Percentiles rank a stretch among this genome's conserved stretches.
These are phyloP conservation scores for Pogonognathellus flavescens DNA, from an alignment of 1,140 invertebrate species.

Conservation along the genomic window DNA sequence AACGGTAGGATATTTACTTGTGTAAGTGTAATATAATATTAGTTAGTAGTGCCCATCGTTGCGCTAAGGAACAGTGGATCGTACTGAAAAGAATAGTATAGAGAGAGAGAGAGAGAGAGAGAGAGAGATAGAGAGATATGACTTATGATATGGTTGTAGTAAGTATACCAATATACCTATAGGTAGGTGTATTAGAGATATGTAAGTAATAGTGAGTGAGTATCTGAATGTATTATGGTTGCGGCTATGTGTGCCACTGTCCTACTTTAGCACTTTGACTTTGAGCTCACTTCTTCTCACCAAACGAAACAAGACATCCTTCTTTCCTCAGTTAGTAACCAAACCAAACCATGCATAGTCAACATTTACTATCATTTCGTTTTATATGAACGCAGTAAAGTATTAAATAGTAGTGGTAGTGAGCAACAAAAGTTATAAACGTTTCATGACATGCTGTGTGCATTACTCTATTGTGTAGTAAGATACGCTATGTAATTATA, in stretches of 20 bases:
- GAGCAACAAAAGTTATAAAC: not conserved
- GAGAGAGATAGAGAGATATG: too few species aligned
- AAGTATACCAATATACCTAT: not conserved
- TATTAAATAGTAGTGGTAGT: not conserved
- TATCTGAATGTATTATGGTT: conserved; percentile 31
- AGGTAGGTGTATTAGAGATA: not conserved
- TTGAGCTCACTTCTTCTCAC: conserved; percentile 49
- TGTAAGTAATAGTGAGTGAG: not conserved
- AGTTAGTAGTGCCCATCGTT: too few species aligned
- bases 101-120: too few species aligned
- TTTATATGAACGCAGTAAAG: not conserved
- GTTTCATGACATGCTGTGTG: conserved; percentile 7
- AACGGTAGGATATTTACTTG: too few species aligned
- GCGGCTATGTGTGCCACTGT: conserved; percentile 44
- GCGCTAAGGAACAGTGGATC: too few species aligned
- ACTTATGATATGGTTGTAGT: too few species aligned
- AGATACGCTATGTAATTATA: conserved; percentile 24
- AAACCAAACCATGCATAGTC: conserved; percentile 27
- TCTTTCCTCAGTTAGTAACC: conserved; percentile 42
- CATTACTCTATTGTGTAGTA: conserved; percentile 39
- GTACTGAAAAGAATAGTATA: too few species aligned
- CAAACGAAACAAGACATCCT: conserved; percentile 41
- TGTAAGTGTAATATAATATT: too few species aligned
- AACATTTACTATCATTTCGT: conserved; percentile 42
- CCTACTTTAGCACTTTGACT: conserved; percentile 49